phyloP scores from a whole-genome alignment of 2,888 invertebrate species.

The Andrena camellia region DNA sequence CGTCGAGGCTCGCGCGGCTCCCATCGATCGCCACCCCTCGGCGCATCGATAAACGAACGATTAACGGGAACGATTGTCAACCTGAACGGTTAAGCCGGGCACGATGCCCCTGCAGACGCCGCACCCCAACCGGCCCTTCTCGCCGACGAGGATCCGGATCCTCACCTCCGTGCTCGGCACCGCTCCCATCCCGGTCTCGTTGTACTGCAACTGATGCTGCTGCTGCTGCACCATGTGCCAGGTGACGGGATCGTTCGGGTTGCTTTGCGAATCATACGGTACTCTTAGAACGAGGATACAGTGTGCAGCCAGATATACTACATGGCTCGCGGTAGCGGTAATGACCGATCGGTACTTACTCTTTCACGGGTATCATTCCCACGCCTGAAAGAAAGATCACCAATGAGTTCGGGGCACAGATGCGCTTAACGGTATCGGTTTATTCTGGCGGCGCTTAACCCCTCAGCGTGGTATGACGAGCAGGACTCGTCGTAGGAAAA shows the following conservation, averaged over 20 bases:
- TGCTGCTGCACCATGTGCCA: constrained; percentile 93
- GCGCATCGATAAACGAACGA: no score
- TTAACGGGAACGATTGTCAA: constrained; percentile 53
- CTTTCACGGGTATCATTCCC: constrained; percentile 97
- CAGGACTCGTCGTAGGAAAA: no score
- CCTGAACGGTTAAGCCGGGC: constrained; percentile 83
- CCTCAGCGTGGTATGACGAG: no score
- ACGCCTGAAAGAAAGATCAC: constrained; percentile 90
- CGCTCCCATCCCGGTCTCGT: constrained; percentile 87
- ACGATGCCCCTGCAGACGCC: constrained; percentile 87
- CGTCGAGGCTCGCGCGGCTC: neutral
- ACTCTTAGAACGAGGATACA: constrained; percentile 56
- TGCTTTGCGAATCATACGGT: constrained; percentile 86
- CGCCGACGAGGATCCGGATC: constrained; percentile 92
- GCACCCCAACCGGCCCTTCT: constrained; percentile 93
- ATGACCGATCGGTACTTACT: constrained; percentile 88
- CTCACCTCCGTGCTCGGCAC: constrained; percentile 89
- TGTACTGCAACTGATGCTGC: constrained; percentile 82
- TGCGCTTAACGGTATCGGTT: no score
- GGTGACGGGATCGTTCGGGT: constrained; percentile 91
- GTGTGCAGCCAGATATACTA: neutral
- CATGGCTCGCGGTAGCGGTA: constrained; percentile 53
- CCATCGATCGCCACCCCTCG: no score
- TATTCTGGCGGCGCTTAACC: neutral
- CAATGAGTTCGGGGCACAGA: neutral